A percentile compares a stretch with the other conserved stretches of the same genome.
phyloP scores from a whole-genome alignment of 37 sponge, comb jelly and placozoan species.

The Mnemiopsis leidyi region DNA sequence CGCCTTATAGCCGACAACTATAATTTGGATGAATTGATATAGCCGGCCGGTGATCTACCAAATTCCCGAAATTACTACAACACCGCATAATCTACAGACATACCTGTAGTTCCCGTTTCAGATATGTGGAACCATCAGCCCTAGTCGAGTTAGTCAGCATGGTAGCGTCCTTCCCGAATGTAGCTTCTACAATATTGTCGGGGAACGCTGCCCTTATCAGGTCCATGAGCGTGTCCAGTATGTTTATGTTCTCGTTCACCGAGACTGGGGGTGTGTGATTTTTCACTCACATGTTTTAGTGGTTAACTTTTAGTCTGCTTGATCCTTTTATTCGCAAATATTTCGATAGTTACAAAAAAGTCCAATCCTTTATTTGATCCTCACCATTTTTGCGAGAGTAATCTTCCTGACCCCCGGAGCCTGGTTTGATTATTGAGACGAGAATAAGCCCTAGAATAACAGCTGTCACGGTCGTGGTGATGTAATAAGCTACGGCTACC shows the following conservation, averaged over 20 bases:
- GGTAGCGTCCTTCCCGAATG: constrained; percentile 60
- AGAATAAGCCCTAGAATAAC: constrained; percentile 79
- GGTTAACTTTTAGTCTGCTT: too few relatives aligned
- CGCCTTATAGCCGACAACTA: too few relatives aligned
- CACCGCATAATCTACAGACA: too few relatives aligned
- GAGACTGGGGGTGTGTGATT: background rate
- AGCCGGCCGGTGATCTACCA: too few relatives aligned
- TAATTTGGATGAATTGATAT: too few relatives aligned
- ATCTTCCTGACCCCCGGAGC: constrained; percentile 5
- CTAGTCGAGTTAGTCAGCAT: background rate
- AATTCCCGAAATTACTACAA: too few relatives aligned
- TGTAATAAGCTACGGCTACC: constrained; percentile 83
- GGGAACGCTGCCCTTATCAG: constrained; percentile 43
- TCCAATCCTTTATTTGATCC: too few relatives aligned
- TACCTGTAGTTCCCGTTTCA: background rate
- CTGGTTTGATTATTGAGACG: constrained; percentile 82
- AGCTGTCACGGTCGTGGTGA: constrained; percentile 82
- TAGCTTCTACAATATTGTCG: constrained; percentile 50
- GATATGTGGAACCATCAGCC: background rate
- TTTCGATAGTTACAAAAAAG: too few relatives aligned
- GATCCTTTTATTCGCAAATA: too few relatives aligned
- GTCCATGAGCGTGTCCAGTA: constrained; percentile 61
- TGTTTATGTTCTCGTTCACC: constrained; percentile 20
- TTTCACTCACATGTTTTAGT: too few relatives aligned
- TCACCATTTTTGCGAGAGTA: background rate